A percentile compares a stretch with the other conserved stretches of the same genome.
These are phyloP conservation scores for Dermolepida albohirtum DNA, from an alignment of 2,888 invertebrate species.

Conservation along the genomic window DNA sequence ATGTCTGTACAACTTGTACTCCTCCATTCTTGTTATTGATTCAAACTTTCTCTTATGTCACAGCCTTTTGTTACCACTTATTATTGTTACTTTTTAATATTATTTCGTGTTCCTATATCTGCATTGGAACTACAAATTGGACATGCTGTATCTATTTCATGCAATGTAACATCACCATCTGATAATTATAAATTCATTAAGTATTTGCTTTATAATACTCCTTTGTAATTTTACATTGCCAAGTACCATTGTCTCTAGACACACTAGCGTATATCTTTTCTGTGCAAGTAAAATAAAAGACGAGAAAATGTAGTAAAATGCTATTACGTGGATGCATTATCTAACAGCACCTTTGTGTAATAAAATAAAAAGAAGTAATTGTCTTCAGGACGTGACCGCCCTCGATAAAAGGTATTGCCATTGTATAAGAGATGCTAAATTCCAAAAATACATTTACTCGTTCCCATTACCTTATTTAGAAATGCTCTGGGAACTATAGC, in stretches of 20 bases:
- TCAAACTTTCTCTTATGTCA: too few species aligned
- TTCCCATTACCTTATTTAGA: background rate
- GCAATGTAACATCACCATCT: background rate
- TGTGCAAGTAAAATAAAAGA: constrained; percentile 1
- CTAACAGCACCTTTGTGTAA: constrained; percentile 40
- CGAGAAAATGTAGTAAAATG: constrained; percentile 16
- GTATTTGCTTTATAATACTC: too few species aligned
- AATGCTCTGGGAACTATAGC: too few species aligned
- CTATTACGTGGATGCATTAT: constrained; percentile 32
- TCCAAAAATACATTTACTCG: background rate
- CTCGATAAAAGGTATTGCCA: constrained; percentile 36
- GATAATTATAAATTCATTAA: background rate
- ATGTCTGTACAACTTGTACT: too few species aligned
- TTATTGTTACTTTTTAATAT: too few species aligned
- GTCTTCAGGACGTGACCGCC: constrained; percentile 37
- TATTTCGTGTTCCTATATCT: too few species aligned
- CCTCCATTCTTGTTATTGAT: too few species aligned
- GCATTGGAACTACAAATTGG: too few species aligned
- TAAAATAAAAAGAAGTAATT: constrained; percentile 39
- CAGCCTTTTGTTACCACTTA: too few species aligned
- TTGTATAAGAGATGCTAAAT: constrained; percentile 1
- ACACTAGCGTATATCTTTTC: background rate
- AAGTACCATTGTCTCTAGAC: too few species aligned
- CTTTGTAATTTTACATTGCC: too few species aligned
- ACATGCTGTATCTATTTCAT: too few species aligned